phyloP scores from a whole-genome alignment of 2,113 vertebrate genomes.

The Puma concolor region DNA sequence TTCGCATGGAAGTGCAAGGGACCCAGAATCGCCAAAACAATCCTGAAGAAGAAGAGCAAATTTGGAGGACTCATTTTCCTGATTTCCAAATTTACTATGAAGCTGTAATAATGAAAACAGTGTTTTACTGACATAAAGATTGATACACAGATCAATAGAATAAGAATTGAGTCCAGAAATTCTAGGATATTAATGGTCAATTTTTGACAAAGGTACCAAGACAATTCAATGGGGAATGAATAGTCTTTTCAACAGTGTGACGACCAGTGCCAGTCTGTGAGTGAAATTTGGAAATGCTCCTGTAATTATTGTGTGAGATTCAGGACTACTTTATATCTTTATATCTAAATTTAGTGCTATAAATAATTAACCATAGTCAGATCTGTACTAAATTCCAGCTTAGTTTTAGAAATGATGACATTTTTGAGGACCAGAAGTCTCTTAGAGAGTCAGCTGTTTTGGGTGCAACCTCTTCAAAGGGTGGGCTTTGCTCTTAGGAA shows the following conservation, averaged over 20 bases:
- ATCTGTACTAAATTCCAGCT: not conserved
- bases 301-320: not conserved
- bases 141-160: not conserved
- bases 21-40: not conserved
- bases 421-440: constrained; percentile 8
- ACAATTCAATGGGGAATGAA: not conserved
- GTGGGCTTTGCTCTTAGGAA: not conserved
- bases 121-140: not conserved
- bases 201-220: not conserved
- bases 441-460: not conserved
- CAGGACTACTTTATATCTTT: not conserved
- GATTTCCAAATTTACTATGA: not conserved
- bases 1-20: not conserved
- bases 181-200: not conserved
- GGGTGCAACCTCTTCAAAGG: not conserved
- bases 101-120: not conserved
- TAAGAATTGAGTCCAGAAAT: not conserved
- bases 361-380: not conserved
- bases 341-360: not conserved
- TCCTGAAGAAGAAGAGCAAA: not conserved
- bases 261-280: not conserved
- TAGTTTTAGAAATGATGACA: not conserved
- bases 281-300: not conserved
- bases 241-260: not conserved
- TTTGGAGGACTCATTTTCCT: not conserved